Conservation (phyloP, 2,113 vertebrate species). For the Sorex araneus region DNA sequence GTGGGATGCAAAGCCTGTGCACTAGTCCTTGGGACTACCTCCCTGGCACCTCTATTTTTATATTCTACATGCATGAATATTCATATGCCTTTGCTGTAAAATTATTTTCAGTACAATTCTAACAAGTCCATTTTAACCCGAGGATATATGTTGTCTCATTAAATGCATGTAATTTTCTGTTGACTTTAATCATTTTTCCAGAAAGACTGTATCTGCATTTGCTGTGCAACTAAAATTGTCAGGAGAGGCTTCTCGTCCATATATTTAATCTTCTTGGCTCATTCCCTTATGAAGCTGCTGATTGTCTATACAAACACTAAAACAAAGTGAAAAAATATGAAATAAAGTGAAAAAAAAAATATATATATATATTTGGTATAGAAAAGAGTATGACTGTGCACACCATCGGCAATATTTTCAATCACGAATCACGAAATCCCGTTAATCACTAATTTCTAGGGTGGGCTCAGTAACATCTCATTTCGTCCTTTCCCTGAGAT, state of each 20-base stretch:
- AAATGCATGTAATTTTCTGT: slow-evolving; percentile 38
- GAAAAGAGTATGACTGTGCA: neutral
- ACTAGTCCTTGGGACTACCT: too few relatives aligned
- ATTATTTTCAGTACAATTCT: neutral
- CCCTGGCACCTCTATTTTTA: too few relatives aligned
- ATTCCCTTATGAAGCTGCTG: neutral
- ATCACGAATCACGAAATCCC: too few relatives aligned
- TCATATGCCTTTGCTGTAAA: neutral
- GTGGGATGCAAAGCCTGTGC: too few relatives aligned
- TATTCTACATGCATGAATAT: slow-evolving; percentile 29
- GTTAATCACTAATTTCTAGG: too few relatives aligned
- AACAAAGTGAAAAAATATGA: slow-evolving; percentile 29
- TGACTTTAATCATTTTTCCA: neutral
- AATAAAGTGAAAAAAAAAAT: slow-evolving; percentile 28
- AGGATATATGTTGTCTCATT: neutral
- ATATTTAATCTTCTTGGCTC: neutral
- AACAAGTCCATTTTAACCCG: neutral
- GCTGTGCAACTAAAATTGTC: neutral
- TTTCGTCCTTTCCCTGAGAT: too few relatives aligned
- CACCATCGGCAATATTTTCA: too few relatives aligned
- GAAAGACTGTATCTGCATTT: neutral
- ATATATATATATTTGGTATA: neutral
- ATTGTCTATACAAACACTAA: neutral
- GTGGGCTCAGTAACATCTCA: too few relatives aligned
- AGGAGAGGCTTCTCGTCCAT: neutral